Conservation (phyloP, 2,797 vertebrate species). For the Melanotaenia parkinsoni region DNA sequence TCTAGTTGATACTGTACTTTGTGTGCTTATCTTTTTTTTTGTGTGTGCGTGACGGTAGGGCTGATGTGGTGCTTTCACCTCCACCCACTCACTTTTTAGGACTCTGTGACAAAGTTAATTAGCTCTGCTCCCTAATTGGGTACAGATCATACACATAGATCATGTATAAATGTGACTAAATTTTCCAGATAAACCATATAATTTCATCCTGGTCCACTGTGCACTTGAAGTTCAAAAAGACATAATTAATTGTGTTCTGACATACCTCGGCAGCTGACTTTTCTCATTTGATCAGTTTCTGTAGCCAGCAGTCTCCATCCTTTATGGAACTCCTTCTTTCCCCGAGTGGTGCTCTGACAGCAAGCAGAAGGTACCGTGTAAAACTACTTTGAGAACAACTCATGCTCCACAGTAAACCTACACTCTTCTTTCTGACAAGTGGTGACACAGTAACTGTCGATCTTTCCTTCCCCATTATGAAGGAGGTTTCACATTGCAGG, state of each 20-base stretch:
- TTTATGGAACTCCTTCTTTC: slow-evolving; percentile 55
- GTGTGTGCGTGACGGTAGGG: neutral
- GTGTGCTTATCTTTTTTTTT: neutral
- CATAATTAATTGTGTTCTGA: slow-evolving; percentile 52
- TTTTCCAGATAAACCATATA: neutral
- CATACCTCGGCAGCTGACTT: slow-evolving; percentile 17
- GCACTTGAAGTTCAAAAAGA: slow-evolving; percentile 18
- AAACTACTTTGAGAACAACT: slow-evolving; percentile 75
- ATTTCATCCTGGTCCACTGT: neutral
- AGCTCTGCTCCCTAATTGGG: slow-evolving; percentile 25
- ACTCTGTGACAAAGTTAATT: slow-evolving; percentile 21
- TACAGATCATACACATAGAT: neutral
- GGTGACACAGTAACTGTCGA: slow-evolving; percentile 79
- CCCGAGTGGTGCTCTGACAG: slow-evolving; percentile 53
- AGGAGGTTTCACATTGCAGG: slow-evolving; percentile 71
- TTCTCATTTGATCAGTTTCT: slow-evolving; percentile 27
- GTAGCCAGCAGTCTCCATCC: slow-evolving; percentile 51
- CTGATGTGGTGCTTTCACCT: neutral
- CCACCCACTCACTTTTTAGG: slow-evolving; percentile 11
- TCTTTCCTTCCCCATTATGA: slow-evolving; percentile 79
- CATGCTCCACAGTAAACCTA: slow-evolving; percentile 61
- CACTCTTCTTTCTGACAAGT: slow-evolving; percentile 72
- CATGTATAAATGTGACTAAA: slow-evolving; percentile 9
- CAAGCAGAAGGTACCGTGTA: slow-evolving; percentile 66
- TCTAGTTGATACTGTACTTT: too few relatives aligned